Base-by-base conservation (phyloP, 2,113 vertebrate species). In the Trachemys scripta region DNA sequence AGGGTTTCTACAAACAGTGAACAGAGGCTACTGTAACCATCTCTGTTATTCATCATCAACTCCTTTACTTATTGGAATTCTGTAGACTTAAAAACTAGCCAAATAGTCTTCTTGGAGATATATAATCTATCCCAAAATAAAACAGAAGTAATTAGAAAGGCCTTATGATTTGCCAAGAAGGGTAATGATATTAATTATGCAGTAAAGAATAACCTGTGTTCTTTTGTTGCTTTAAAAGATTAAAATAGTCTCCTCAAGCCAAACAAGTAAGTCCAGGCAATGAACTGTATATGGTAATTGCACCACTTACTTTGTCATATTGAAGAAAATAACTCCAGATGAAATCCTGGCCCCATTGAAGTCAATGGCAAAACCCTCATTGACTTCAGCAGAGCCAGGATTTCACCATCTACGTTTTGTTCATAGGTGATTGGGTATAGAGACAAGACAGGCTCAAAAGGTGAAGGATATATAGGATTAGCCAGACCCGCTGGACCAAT, bases 51-150 rank as follows among this genome's bases (percentile, higher is more conserved):
- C 88, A 88, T 87, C 84, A 90, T 45, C 65, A 38, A 19, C 65
- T 72, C 65, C 65, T 27, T 93, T 45, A 72, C 86, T 83, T 88
- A 80, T 49, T 94, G 89, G 45, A 93, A 95, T 96, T 57, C 62
- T 88, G 45, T 75, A 95, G 83, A 62, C 31, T 88, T 87, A 29
- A 79, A 0, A 1, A 45, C 51, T 84, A 57, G 65, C 45, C 79
- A 92, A 90, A 83, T 91, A 45, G 8, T 90, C 83, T 16, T 86
- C 84, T 75, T 91, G 94, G 88, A 95, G 75, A 87, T 65, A 89
- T 62, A 79, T 5, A 88, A 35, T 0, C 0, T 95, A 92, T 47
- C 38, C 14, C 29, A 81, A 72, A 1, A 72, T 42, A 87, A 96
- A 45, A 45, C 24, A 47, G 25, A 47, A 69, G 86, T 42, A 88